phyloP scores from a whole-genome alignment of 2,888 invertebrate species.

The Pseudanteris insignis region DNA sequence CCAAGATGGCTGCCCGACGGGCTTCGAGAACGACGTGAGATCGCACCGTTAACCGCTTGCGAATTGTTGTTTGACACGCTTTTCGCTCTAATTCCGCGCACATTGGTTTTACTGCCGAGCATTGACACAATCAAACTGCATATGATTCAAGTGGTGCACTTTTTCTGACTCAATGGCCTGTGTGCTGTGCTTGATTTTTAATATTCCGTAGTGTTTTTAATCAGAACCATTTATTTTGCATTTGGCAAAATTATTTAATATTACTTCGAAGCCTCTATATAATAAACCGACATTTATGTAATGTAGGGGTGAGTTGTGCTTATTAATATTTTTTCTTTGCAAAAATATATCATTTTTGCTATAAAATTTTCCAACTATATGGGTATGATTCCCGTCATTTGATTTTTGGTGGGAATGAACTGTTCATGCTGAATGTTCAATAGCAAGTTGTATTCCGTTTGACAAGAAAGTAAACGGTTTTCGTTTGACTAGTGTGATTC shows the following conservation, averaged over 20 bases:
- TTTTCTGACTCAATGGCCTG: too few relatives aligned
- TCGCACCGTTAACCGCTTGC: conserved; percentile 45
- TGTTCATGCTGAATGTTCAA: neutral
- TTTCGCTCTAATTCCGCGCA: conserved; percentile 4
- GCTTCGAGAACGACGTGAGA: conserved; percentile 51
- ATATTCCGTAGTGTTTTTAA: too few relatives aligned
- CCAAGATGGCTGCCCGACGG: conserved; percentile 63
- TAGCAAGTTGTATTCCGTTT: conserved; percentile 9
- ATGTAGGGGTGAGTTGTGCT: too few relatives aligned
- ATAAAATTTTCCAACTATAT: neutral
- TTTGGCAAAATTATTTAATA: too few relatives aligned
- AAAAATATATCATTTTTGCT: neutral
- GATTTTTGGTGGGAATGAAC: neutral
- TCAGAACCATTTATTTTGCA: too few relatives aligned
- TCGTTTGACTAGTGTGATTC: conserved; percentile 2
- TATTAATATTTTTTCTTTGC: too few relatives aligned
- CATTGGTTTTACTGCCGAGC: too few relatives aligned
- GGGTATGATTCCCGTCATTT: neutral
- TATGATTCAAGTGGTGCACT: too few relatives aligned
- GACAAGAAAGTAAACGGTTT: conserved; percentile 11
- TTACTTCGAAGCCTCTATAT: too few relatives aligned
- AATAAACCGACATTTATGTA: too few relatives aligned
- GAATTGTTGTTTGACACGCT: neutral
- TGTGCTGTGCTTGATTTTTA: too few relatives aligned
- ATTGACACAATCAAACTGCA: too few relatives aligned